phyloP scores from a whole-genome alignment of 2,888 invertebrate genomes.

The Apodemia mormo region DNA sequence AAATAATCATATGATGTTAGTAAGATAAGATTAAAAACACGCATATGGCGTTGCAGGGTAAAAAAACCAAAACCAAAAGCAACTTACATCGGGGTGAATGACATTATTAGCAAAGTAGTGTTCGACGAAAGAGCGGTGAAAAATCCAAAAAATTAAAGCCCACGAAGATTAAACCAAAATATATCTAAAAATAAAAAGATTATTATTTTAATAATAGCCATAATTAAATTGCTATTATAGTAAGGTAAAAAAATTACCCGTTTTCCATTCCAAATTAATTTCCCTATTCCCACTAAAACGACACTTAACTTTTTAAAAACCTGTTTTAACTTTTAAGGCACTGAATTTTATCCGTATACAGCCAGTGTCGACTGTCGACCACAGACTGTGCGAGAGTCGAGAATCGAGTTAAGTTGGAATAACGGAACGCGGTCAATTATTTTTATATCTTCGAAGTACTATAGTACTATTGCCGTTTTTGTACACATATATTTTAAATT shows the following conservation, averaged over 20 bases:
- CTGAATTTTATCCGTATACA: constrained; percentile 11
- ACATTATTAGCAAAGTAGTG: constrained; percentile 53
- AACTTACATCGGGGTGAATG: constrained; percentile 77
- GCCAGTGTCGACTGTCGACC: constrained; percentile 7
- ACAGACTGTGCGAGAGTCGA: constrained; percentile 4
- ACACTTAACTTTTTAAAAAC: constrained; percentile 12
- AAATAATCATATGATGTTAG: neutral
- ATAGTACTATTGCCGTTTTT: neutral
- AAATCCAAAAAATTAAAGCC: constrained; percentile 48
- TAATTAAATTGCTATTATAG: constrained; percentile 28
- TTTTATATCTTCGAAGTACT: neutral
- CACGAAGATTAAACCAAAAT: constrained; percentile 55
- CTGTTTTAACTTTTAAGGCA: constrained; percentile 10
- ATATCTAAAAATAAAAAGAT: constrained; percentile 39
- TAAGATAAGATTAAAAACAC: neutral
- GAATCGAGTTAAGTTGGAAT: constrained; percentile 1
- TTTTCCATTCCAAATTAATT: constrained; percentile 22
- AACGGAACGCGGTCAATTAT: constrained; percentile 17
- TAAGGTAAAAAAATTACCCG: constrained; percentile 30
- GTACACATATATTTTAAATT: constrained; percentile 1
- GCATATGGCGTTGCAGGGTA: constrained; percentile 29
- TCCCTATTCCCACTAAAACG: constrained; percentile 2
- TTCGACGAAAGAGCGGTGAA: constrained; percentile 39
- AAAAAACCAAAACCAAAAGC: constrained; percentile 38
- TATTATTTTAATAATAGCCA: neutral